Conservation (phyloP, 1,140 invertebrate genomes). For the Leguminivora glycinivorella region DNA sequence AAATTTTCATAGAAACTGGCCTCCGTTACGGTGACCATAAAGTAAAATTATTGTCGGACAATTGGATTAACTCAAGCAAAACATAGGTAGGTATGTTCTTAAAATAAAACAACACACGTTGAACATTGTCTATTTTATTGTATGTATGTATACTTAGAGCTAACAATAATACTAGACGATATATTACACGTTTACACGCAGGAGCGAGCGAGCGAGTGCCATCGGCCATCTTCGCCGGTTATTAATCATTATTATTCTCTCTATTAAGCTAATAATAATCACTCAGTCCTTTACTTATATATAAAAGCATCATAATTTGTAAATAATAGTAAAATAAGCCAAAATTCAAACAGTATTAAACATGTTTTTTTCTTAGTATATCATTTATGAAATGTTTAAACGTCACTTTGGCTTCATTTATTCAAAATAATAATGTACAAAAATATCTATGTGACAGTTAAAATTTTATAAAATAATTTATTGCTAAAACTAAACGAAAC, state of each 20-base stretch:
- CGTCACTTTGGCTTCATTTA: neutral
- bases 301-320: conserved; percentile 29
- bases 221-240: neutral
- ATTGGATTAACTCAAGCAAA: too few relatives aligned
- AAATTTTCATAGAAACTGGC: too few relatives aligned
- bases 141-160: conserved; percentile 62
- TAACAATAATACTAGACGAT: conserved; percentile 48
- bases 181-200: conserved; percentile 49
- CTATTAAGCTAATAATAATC: conserved; percentile 33
- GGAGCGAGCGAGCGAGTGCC: conserved; percentile 34
- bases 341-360: conserved; percentile 14
- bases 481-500: conserved; percentile 34
- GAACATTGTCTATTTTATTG: conserved; percentile 74
- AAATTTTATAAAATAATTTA: neutral
- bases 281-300: conserved; percentile 49
- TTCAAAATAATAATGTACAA: neutral
- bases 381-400: neutral
- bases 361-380: too few relatives aligned
- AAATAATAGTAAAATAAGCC: neutral
- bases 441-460: conserved; percentile 27
- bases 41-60: too few relatives aligned
- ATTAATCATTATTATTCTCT: conserved; percentile 23
- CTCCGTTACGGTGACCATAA: too few relatives aligned
- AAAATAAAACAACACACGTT: conserved; percentile 51
- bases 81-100: too few relatives aligned